These are phyloP conservation scores for Cossypha heuglini DNA, from an alignment of 2,797 vertebrate genomes.

Conservation along the genomic window DNA sequence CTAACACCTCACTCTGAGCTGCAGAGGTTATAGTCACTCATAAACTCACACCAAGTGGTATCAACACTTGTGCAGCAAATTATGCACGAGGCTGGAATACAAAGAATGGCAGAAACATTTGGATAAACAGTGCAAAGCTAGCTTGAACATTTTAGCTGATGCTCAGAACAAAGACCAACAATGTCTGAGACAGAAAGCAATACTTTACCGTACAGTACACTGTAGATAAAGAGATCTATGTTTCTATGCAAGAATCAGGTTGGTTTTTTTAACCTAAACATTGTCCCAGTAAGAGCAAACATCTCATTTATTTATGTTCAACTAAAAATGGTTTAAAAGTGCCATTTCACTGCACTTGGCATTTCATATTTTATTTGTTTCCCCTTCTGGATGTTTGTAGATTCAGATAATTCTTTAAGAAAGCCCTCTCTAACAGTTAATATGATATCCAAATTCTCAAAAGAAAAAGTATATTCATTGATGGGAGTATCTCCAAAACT, in stretches of 20 bases:
- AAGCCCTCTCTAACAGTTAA: neutral
- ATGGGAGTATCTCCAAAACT: neutral
- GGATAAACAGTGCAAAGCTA: neutral
- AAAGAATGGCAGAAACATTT: neutral
- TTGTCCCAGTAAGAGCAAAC: neutral
- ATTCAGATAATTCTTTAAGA: neutral
- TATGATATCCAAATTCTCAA: neutral
- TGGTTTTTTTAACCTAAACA: neutral
- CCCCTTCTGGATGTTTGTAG: neutral
- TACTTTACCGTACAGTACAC: neutral
- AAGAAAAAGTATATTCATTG: neutral
- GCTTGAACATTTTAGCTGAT: conserved; percentile 18
- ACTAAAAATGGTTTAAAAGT: neutral
- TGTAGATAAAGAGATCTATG: neutral
- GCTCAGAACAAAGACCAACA: conserved; percentile 30
- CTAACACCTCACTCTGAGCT: neutral
- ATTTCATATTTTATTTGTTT: neutral
- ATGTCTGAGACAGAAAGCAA: neutral
- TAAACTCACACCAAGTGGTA: neutral
- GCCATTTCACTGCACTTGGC: neutral
- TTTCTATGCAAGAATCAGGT: neutral
- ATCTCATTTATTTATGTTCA: neutral
- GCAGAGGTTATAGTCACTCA: neutral
- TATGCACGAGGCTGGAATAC: neutral
- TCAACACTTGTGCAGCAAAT: neutral